phyloP scores from a whole-genome alignment of 2,797 vertebrate genomes.

The Anas bernieri region DNA sequence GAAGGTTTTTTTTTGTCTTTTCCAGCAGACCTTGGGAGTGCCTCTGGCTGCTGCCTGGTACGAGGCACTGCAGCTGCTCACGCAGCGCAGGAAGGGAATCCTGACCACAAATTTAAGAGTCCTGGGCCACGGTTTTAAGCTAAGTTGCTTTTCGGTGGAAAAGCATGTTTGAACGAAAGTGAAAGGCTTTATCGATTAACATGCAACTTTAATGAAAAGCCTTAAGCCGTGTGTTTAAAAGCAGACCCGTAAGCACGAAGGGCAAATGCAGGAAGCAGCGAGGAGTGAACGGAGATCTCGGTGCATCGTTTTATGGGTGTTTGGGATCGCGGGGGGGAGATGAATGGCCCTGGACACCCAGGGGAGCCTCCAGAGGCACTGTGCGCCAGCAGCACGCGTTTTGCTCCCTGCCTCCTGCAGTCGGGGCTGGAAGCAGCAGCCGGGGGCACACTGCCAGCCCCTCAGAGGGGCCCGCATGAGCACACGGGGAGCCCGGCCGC shows the following conservation, averaged over 20 bases:
- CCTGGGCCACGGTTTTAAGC: too few species aligned
- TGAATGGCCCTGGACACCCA: rapidly evolving
- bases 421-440: rapidly evolving
- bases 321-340: rapidly evolving
- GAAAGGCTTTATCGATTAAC: neutral
- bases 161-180: neutral
- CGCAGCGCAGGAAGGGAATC: rapidly evolving
- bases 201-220: rapidly evolving
- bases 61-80: neutral
- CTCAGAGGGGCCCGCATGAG: too few species aligned
- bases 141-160: neutral
- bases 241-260: neutral
- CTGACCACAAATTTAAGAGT: too few species aligned
- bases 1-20: neutral
- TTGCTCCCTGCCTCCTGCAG: rapidly evolving
- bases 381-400: rapidly evolving
- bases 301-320: rapidly evolving
- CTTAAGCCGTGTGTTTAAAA: rapidly evolving
- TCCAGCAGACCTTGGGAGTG: rapidly evolving
- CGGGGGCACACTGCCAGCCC: rapidly evolving
- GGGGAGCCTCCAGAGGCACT: rapidly evolving
- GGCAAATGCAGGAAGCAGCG: rapidly evolving
- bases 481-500: too few species aligned
- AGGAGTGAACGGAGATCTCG: rapidly evolving
- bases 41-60: neutral